phyloP scores from a whole-genome alignment of 1,140 invertebrate species.

The Pararge aegeria region DNA sequence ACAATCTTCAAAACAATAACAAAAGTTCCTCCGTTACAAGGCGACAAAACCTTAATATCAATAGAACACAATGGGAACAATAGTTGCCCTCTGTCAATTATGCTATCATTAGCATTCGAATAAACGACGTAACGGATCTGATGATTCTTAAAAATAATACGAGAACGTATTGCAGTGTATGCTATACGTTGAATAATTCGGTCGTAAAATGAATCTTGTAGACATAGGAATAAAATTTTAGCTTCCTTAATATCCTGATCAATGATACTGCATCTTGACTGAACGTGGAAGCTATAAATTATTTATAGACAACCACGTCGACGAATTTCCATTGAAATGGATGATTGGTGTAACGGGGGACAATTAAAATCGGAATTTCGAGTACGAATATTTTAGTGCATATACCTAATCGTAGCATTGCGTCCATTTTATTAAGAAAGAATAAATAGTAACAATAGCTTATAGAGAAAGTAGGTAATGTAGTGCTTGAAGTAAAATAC shows the following conservation, averaged over 20 bases:
- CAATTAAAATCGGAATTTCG: conserved; percentile 1
- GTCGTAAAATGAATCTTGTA: conserved; percentile 17
- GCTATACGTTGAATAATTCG: conserved; percentile 4
- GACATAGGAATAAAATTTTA: conserved; percentile 22
- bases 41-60: conserved; percentile 77
- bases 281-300: conserved; percentile 57
- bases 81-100: conserved; percentile 78
- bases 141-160: conserved; percentile 57
- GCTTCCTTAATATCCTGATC: conserved; percentile 10
- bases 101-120: conserved; percentile 77
- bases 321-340: conserved; percentile 9
- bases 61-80: conserved; percentile 76
- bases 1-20: conserved; percentile 65
- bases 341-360: not conserved
- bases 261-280: conserved; percentile 54
- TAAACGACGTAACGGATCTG: conserved; percentile 73
- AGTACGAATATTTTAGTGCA: not conserved
- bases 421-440: not conserved
- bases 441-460: not conserved
- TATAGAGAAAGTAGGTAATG: not conserved
- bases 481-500: not conserved
- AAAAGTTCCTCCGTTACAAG: conserved; percentile 68
- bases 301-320: conserved; percentile 50
- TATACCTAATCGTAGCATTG: not conserved
- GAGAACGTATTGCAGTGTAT: conserved; percentile 1